These are phyloP conservation scores for Pimpla rufipes DNA, from an alignment of 2,888 invertebrate genomes.

Conservation along the genomic window DNA sequence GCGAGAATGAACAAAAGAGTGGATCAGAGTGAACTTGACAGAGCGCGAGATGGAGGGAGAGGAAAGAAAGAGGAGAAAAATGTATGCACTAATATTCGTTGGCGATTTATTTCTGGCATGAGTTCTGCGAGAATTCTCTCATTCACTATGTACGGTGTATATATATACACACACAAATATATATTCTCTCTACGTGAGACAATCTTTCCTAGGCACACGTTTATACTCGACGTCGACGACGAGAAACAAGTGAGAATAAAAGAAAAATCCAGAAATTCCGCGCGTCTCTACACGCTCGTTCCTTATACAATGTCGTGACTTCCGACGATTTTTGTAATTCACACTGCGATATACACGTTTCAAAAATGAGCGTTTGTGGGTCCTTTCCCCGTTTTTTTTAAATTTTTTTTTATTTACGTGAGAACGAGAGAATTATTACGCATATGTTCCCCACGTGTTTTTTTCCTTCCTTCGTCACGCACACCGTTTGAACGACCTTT, in stretches of 20 bases:
- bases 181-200: constrained; percentile 57
- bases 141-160: background rate
- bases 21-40: constrained; percentile 30
- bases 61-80: background rate
- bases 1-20: constrained; percentile 27
- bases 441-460: constrained; percentile 31
- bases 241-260: constrained; percentile 9
- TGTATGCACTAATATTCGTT: background rate
- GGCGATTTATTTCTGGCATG: constrained; percentile 40
- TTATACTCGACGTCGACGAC: constrained; percentile 52
- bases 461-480: constrained; percentile 6
- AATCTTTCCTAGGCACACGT: constrained; percentile 62
- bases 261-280: constrained; percentile 21
- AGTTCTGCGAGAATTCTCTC: constrained; percentile 30
- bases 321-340: constrained; percentile 57
- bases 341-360: constrained; percentile 53
- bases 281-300: constrained; percentile 59
- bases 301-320: constrained; percentile 52
- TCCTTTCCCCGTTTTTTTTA: constrained; percentile 3
- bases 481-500: background rate
- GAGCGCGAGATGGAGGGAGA: constrained; percentile 14
- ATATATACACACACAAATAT: constrained; percentile 10
- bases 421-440: constrained; percentile 21
- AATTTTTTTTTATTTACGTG: constrained; percentile 12
- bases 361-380: constrained; percentile 11